A percentile compares a stretch with the other conserved stretches of the same genome.
These are phyloP conservation scores for Drosophila seguyi DNA, from an alignment of 1,140 invertebrate species.

Conservation along the genomic window DNA sequence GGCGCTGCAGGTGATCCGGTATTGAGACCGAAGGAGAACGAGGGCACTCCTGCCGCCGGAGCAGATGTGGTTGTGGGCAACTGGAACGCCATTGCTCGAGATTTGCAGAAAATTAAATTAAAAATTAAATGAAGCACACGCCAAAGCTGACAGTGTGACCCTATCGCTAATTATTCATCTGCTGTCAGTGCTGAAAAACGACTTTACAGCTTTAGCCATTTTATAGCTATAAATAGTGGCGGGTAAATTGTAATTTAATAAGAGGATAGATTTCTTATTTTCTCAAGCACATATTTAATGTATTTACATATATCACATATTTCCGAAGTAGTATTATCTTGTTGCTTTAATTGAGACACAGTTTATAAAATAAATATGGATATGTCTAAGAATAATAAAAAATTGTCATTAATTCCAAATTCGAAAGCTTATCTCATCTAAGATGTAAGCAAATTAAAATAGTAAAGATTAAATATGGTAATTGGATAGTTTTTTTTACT, in stretches of 20 bases:
- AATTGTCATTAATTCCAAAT: too few species aligned
- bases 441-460: too few species aligned
- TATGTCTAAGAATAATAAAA: too few species aligned
- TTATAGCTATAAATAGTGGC: background rate
- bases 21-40: conserved; percentile 57
- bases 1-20: conserved; percentile 32
- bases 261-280: background rate
- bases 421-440: too few species aligned
- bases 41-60: conserved; percentile 26
- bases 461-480: too few species aligned
- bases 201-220: background rate
- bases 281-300: too few species aligned
- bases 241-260: background rate
- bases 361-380: too few species aligned
- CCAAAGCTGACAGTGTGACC: conserved; percentile 4
- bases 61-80: conserved; percentile 65
- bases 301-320: too few species aligned
- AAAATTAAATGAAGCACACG: conserved; percentile 22
- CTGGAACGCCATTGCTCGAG: conserved; percentile 63
- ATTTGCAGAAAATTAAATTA: background rate
- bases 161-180: background rate
- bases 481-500: background rate
- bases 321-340: too few species aligned
- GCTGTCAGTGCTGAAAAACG: conserved; percentile 3
- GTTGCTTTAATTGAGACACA: too few species aligned